phyloP scores from a whole-genome alignment of 2,113 vertebrate genomes.

The Crotalus viridis region DNA sequence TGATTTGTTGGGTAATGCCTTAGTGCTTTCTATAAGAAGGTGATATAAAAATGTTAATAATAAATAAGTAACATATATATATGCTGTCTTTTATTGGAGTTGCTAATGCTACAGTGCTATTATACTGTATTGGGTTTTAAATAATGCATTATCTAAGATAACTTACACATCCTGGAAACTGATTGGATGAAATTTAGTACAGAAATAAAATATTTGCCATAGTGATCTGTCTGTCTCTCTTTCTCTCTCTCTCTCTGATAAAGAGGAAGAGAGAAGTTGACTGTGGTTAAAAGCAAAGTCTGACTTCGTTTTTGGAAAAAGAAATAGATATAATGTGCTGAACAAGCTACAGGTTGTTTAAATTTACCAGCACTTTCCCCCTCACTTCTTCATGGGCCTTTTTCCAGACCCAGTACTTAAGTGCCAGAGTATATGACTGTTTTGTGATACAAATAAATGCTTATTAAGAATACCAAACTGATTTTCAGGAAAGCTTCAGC shows the following conservation, averaged over 20 bases:
- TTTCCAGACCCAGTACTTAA: constrained; percentile 40
- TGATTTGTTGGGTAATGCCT: not conserved
- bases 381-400: constrained; percentile 38
- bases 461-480: constrained; percentile 59
- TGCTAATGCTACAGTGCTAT: not conserved
- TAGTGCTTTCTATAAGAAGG: not conserved
- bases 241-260: not conserved
- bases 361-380: constrained; percentile 18
- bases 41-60: not conserved
- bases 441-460: constrained; percentile 50
- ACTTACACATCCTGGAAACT: not conserved
- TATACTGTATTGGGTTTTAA: not conserved
- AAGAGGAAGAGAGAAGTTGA: not conserved
- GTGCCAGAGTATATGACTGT: constrained; percentile 42
- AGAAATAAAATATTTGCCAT: not conserved
- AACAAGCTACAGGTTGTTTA: constrained; percentile 31
- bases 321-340: constrained; percentile 34
- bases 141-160: not conserved
- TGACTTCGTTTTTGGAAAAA: not conserved
- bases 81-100: not conserved
- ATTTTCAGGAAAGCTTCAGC: constrained; percentile 58
- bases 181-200: not conserved
- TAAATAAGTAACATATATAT: not conserved
- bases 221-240: not conserved
- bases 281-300: not conserved